These are phyloP conservation scores for Saimiri boliviensis DNA, from an alignment of 2,113 vertebrate species.

Conservation along the genomic window DNA sequence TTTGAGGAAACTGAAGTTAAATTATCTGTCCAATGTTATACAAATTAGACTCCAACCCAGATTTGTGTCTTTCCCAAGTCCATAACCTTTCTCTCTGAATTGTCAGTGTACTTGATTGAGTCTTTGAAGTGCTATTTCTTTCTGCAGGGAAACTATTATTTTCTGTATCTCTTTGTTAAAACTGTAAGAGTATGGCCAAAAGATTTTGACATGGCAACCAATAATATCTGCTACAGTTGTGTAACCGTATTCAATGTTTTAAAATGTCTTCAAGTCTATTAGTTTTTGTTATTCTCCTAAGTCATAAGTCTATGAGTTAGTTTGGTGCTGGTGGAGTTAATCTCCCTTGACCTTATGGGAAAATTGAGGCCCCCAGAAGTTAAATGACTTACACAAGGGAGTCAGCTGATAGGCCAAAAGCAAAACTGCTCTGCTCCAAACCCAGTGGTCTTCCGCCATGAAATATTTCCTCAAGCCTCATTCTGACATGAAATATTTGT, in stretches of 20 bases:
- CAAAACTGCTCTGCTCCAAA: not conserved
- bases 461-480: not conserved
- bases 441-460: not conserved
- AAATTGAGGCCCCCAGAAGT: not conserved
- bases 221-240: not conserved
- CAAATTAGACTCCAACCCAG: not conserved
- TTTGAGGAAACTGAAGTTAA: not conserved
- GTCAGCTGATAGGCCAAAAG: not conserved
- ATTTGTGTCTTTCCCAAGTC: not conserved
- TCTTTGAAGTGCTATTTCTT: not conserved
- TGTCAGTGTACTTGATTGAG: not conserved
- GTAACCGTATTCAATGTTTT: not conserved
- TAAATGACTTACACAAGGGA: not conserved
- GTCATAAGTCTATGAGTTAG: not conserved
- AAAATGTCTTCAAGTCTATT: not conserved
- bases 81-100: not conserved
- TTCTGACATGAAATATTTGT: not conserved
- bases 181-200: not conserved
- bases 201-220: not conserved
- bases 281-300: not conserved
- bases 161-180: conserved; percentile 22
- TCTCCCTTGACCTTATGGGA: not conserved
- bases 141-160: not conserved
- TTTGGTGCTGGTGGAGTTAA: not conserved
- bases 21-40: not conserved